A percentile compares a stretch with the other conserved stretches of the same genome.
Evolutionary conservation across 1,140 invertebrate genomes (phyloP).

Genomic region (Polyergus mexicanus): DNA sequence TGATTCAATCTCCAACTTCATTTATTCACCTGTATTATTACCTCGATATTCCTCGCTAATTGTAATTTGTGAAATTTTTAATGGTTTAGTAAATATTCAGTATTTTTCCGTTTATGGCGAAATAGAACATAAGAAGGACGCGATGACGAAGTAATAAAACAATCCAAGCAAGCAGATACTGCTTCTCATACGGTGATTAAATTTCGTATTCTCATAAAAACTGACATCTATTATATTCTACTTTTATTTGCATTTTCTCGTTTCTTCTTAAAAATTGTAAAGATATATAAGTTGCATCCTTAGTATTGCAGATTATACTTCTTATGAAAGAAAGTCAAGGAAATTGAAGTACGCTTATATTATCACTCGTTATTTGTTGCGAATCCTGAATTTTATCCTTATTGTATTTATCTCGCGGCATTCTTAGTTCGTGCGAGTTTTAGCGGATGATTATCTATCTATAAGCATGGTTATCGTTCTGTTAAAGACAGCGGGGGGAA

Average conservation of each 20-base stretch:
- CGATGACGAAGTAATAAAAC: slow-evolving; percentile 46
- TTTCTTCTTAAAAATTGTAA: neutral
- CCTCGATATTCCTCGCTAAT: slow-evolving; percentile 4
- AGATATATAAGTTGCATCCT: neutral
- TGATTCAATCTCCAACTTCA: slow-evolving; percentile 23
- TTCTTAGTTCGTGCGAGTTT: slow-evolving; percentile 23
- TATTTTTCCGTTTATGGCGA: slow-evolving; percentile 21
- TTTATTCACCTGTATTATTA: slow-evolving; percentile 9
- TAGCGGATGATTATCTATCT: slow-evolving; percentile 49
- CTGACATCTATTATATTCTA: neutral
- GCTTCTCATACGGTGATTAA: slow-evolving; percentile 55
- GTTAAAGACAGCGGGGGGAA: slow-evolving; percentile 47
- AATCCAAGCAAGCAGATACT: slow-evolving; percentile 29
- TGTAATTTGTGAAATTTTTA: slow-evolving; percentile 35
- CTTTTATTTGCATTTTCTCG: neutral
- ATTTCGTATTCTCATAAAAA: slow-evolving; percentile 57
- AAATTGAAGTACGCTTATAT: neutral
- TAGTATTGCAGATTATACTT: slow-evolving; percentile 8
- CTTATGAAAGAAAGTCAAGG: neutral
- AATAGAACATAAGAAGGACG: slow-evolving; percentile 12
- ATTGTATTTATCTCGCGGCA: neutral
- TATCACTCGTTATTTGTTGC: slow-evolving; percentile 52
- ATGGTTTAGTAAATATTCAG: slow-evolving; percentile 13
- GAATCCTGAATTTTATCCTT: slow-evolving; percentile 24
- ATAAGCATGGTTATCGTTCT: slow-evolving; percentile 63